Base-by-base conservation (phyloP, 2,888 invertebrate genomes). In the Polydrusus tereticollis region DNA sequence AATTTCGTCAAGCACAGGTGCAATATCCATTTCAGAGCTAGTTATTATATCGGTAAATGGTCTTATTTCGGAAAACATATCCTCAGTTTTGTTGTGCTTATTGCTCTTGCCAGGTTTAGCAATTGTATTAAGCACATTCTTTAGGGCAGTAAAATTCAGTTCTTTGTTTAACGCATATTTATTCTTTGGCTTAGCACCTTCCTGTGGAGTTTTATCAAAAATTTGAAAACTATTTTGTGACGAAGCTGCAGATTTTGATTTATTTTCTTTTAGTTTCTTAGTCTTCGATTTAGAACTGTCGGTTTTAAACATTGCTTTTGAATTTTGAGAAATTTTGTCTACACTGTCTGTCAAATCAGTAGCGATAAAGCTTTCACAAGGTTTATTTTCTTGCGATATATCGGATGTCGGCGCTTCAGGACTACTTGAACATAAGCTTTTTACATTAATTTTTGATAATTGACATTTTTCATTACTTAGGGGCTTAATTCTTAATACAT, bases 1-100 rank as follows among this genome's bases (percentile, higher is more conserved):
- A 20, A 75, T 75, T 72, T 75, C 75, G 43, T 75, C 75, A 14
- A 75, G 59, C 0, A 75, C 75, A 7, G 75, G 75, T 12, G 75
- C 74, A 33, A 75, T 75, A 41, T 75, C 75, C 69, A 75, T 69
- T 50, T 74, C 73, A 8, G 75, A 75, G 52, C 72, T 74, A 14
- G 57, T 72, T 16, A 75, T 74, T 29, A 75, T 75, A 14, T 75
- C 72, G 1, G 66, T 59, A 14, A 75, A 58, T 18, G 75, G 75
- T 21, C 50, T 59, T n/a, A 75, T 72, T 16, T 72, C 72, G n/a
- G 60, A 21, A 16, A 74, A 38, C 21, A 74, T 45, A 20, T 18
- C 38, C 7, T 55, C 21, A 7, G 38, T 16, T 12, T 58, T 29
- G 16, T 57, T 41, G n/a, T 26, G 29, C 50, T 45, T 21, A 36